Conservation (phyloP, 35 echinoderm and acorn worm genomes). For the Antedon bifida region DNA sequence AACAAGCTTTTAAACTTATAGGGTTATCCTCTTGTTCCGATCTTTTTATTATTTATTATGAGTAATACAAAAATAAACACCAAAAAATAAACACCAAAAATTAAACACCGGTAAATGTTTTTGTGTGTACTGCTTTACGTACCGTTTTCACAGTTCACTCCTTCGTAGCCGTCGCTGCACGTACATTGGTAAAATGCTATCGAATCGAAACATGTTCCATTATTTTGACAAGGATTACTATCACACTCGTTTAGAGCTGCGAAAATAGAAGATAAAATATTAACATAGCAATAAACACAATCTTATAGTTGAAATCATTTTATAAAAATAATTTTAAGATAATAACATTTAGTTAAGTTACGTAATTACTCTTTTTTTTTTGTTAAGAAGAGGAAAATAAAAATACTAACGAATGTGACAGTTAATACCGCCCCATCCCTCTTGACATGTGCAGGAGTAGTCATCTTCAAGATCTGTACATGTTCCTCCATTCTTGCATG, state of each 20-base stretch:
- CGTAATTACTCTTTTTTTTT: too few relatives aligned
- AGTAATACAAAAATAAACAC: too few relatives aligned
- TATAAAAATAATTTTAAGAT: too few relatives aligned
- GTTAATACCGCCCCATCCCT: conserved; percentile 1
- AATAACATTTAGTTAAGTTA: too few relatives aligned
- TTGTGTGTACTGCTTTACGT: background rate
- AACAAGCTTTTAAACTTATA: too few relatives aligned
- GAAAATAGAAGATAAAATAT: background rate
- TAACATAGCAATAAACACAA: too few relatives aligned
- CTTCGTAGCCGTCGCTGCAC: conserved; percentile 38
- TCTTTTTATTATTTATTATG: too few relatives aligned
- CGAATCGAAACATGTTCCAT: conserved; percentile 5
- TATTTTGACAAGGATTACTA: conserved; percentile 24
- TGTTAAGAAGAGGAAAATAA: too few relatives aligned
- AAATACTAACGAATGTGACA: conserved; percentile 14
- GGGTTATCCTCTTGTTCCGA: too few relatives aligned
- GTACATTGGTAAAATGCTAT: conserved; percentile 24
- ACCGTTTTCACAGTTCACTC: conserved; percentile 51
- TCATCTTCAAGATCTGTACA: conserved; percentile 10
- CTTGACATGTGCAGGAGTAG: conserved; percentile 1
- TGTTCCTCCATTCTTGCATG: conserved; percentile 15
- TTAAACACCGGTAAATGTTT: too few relatives aligned
- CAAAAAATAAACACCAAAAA: too few relatives aligned
- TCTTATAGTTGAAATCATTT: too few relatives aligned
- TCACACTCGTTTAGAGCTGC: conserved; percentile 12